These are phyloP conservation scores for Cryptomyrus ogoouensis DNA, from an alignment of 2,113 vertebrate species.

Conservation along the genomic window DNA sequence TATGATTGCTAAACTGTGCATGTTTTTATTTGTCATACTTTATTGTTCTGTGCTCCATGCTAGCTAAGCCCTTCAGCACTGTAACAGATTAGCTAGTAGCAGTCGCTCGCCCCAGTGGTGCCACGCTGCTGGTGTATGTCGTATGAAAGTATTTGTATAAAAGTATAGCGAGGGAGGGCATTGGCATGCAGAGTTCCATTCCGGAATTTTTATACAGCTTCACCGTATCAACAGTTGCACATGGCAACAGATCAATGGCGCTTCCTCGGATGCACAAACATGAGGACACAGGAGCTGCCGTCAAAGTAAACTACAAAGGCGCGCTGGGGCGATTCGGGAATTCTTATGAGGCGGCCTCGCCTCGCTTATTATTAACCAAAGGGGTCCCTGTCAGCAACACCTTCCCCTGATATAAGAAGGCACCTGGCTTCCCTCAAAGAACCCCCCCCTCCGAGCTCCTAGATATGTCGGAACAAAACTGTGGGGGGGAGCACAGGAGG, in stretches of 20 bases:
- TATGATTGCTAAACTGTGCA: too few relatives aligned
- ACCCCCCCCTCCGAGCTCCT: background rate
- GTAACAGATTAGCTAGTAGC: background rate
- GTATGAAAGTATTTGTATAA: background rate
- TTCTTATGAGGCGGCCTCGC: background rate
- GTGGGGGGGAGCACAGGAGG: background rate
- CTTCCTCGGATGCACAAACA: background rate
- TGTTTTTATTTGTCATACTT: background rate
- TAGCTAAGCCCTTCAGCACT: background rate
- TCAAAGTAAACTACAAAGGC: constrained; percentile 2
- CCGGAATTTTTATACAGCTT: background rate
- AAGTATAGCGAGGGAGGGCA: background rate
- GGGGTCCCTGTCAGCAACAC: constrained; percentile 1
- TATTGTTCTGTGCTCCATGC: background rate
- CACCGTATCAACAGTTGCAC: background rate
- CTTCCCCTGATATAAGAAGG: background rate
- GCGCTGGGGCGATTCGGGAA: background rate
- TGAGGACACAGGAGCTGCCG: background rate
- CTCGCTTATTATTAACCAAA: background rate
- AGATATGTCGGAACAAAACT: background rate
- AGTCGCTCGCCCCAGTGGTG: background rate
- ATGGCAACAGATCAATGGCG: background rate
- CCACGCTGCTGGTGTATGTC: background rate
- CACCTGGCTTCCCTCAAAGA: background rate
- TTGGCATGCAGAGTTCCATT: background rate